phyloP scores from a whole-genome alignment of 2,797 vertebrate genomes.

The Xerus rutilus region DNA sequence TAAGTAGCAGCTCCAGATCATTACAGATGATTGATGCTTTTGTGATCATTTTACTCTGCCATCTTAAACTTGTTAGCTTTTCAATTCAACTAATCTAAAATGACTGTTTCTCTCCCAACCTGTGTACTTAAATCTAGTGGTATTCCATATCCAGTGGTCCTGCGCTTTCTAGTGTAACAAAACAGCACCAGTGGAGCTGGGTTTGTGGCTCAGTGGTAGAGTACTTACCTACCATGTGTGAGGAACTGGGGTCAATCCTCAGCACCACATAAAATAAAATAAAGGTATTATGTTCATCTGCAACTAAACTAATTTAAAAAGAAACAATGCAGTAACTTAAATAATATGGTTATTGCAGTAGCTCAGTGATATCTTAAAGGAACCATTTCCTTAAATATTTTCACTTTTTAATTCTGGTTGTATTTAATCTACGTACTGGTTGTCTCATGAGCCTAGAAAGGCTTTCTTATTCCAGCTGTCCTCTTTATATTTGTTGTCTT shows the following conservation, averaged over 20 bases:
- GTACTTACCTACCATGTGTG: too few relatives aligned
- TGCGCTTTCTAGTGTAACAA: conserved; percentile 31
- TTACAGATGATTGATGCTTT: background rate
- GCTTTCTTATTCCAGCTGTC: background rate
- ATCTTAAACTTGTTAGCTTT: conserved; percentile 37
- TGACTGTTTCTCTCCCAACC: background rate
- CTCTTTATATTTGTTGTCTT: conserved; percentile 16
- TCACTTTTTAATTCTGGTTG: conserved; percentile 30
- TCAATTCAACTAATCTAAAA: conserved; percentile 40
- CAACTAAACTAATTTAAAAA: too few relatives aligned
- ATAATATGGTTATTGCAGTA: conserved; percentile 19
- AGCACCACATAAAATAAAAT: too few relatives aligned
- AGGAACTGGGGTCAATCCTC: too few relatives aligned
- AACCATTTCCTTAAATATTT: conserved; percentile 15
- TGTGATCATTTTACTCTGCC: background rate
- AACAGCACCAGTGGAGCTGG: background rate
- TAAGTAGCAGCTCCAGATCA: background rate
- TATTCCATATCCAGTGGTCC: background rate
- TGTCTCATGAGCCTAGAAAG: conserved; percentile 29
- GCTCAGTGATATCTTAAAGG: background rate
- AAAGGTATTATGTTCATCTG: too few relatives aligned
- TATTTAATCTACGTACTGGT: conserved; percentile 21
- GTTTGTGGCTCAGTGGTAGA: too few relatives aligned
- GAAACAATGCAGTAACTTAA: background rate
- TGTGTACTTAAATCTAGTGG: conserved; percentile 3